Evolutionary conservation across 2,113 vertebrate species (phyloP), one percentile per base, ranked within the genome.

Genomic region (Oncorhynchus tshawytscha): DNA sequence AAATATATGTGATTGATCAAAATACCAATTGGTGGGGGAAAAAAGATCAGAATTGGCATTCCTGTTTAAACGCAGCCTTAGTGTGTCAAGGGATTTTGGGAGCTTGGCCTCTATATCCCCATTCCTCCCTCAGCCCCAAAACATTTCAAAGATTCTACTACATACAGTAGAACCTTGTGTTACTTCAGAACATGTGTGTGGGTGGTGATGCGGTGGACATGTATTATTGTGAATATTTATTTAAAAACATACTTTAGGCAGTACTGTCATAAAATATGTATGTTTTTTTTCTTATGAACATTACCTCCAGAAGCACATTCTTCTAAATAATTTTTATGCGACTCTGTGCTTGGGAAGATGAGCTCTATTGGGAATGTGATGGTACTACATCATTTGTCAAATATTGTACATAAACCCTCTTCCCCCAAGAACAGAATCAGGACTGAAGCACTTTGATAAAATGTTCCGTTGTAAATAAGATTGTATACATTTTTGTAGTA

Each of bases 361-460:
- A 92, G 92, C 88, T 87, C 75, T 91, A 80, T 92, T 89, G 81
- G 84, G 82, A 74, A 82, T 31, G 67, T 84, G 84, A 85, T 72
- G 72, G 76, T 93, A 64, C 60, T 81, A 81, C 91, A 91, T 80
- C 89, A 89, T 90, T 93, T 98, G 95, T 97, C 96, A 96, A 62
- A 95, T 93, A 77, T 70, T 98, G 94, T 96, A 97, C 91, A 97
- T 91, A 91, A 68, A 67, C 45, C 83, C 65, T 88, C 81, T 62
- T 77, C 76, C 75, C 73, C 84, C 79, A 79, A 82, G 84, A 84
- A 85, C 73, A 82, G 94, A 93, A 92, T 95, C 94, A 96, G 94
- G 95, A 96, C 95, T 80, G 86, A 94, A 96, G 96, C 97, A 98
- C 97, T 98, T 99, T 98, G 95, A 88, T 90, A 93, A 93, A 91